Evolutionary conservation across 2,113 vertebrate species (phyloP).

Genomic region (Thermophis baileyi): DNA sequence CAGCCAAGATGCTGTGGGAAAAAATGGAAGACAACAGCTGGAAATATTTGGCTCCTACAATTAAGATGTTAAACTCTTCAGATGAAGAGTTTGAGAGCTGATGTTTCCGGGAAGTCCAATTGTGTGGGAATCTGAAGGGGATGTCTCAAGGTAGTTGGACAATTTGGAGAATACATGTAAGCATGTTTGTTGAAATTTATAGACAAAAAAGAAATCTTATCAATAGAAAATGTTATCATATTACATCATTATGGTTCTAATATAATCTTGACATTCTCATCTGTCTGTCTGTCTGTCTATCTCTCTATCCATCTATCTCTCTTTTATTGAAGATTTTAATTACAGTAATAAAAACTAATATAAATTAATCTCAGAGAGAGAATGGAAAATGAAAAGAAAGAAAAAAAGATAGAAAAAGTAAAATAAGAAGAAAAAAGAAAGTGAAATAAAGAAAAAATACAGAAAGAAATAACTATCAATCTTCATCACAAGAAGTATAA

Average conservation of each 20-base stretch:
- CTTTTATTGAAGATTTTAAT: not conserved
- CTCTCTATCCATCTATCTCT: not conserved
- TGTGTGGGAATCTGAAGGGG: constrained; percentile 34
- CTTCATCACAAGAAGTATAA: not conserved
- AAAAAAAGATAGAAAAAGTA: not conserved
- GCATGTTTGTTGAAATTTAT: not conserved
- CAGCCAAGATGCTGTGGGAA: constrained; percentile 68
- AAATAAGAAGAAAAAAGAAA: not conserved
- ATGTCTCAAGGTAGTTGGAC: constrained; percentile 22
- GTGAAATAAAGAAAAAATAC: not conserved
- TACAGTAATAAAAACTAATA: not conserved
- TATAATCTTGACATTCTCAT: not conserved
- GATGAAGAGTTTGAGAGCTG: constrained; percentile 39
- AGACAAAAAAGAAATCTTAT: not conserved
- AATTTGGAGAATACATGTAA: not conserved
- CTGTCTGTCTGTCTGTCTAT: no score
- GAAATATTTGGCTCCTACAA: constrained; percentile 64
- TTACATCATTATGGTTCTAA: not conserved
- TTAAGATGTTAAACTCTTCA: constrained; percentile 57
- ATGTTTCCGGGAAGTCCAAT: constrained; percentile 18
- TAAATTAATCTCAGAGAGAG: not conserved
- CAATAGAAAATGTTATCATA: not conserved
- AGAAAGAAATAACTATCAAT: not conserved
- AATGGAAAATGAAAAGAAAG: not conserved
- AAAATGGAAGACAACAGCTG: constrained; percentile 62